Conservation (phyloP, 2,888 invertebrate genomes). For the Eudemis profundana region DNA sequence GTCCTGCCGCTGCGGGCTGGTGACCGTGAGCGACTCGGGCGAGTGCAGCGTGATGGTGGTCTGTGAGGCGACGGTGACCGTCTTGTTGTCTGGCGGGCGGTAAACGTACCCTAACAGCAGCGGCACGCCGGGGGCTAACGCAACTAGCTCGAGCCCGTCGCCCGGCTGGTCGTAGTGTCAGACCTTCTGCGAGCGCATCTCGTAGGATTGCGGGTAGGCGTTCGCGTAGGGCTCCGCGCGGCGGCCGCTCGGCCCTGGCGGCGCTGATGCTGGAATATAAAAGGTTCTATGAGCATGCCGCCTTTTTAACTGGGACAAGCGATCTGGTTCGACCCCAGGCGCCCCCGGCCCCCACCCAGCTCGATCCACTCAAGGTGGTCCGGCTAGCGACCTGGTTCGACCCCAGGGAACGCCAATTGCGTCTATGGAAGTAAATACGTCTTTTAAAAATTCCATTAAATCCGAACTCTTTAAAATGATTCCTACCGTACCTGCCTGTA, state of each 20-base stretch:
- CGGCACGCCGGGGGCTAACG: conserved; percentile 74
- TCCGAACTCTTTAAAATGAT: too few species aligned
- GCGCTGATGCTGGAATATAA: conserved; percentile 70
- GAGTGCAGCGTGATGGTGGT: conserved; percentile 78
- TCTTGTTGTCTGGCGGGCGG: conserved; percentile 56
- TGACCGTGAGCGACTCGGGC: conserved; percentile 68
- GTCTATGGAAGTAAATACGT: too few species aligned
- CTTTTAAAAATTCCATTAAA: too few species aligned
- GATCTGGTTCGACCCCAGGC: too few species aligned
- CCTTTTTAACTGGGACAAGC: too few species aligned
- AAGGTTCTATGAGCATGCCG: not conserved
- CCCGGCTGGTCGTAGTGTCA: conserved; percentile 76
- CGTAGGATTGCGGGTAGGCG: conserved; percentile 90
- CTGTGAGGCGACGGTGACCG: conserved; percentile 71
- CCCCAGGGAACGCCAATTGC: too few species aligned
- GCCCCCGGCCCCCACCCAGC: too few species aligned
- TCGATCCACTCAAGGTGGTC: too few species aligned
- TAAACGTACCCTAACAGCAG: conserved; percentile 75
- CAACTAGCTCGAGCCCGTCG: conserved; percentile 65
- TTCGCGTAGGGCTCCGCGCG: conserved; percentile 89
- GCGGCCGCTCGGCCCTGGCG: conserved; percentile 78
- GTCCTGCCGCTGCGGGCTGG: conserved; percentile 55
- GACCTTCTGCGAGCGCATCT: conserved; percentile 91
- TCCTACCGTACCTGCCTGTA: too few species aligned
- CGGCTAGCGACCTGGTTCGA: too few species aligned